Evolutionary conservation across 2,113 vertebrate species (phyloP), one percentile per base, ranked within the genome.

Genomic region (Siniperca chuatsi): DNA sequence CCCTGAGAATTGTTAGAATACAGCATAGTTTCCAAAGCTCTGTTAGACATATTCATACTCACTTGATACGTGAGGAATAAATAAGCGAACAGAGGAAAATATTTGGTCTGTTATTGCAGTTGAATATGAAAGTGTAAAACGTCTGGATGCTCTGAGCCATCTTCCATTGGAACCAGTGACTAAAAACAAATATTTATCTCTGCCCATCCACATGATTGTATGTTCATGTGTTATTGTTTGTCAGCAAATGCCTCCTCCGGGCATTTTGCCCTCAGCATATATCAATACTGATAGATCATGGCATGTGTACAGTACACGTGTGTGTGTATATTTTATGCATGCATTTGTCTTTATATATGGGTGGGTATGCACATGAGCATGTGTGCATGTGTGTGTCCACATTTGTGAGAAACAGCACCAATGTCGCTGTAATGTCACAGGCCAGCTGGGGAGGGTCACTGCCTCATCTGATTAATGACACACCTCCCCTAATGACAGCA

Each of bases 401-500:
- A 25, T 77, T 20, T 33, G 69, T 81, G 83, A 94, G 89, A 94
- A 84, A 92, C 79, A 81, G 78, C 69, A 84, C 81, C 86, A 89
- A 88, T 90, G 90, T 91, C 62, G 15, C 69, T 80, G 75, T 89
- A 87, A 92, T 92, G 93, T 93, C 94, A 94, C 76, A 84, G 78
- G 82, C 44, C 48, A 82, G 67, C 61, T 72, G 89, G 86, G 93
- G 62, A 76, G 85, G 87, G 81, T 84, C 92, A 70, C 67, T 3
- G 67, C 80, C 82, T 61, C 44, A 75, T 82, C 70, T 95, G 94
- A 96, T 95, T 93, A 94, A 96, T 94, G 89, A 86, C 69, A 65
- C 72, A 35, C 50, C 78, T 25, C 83, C 65, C 35, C 33, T 89
- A 83, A 92, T 89, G 90, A 94, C 91, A 84, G 60, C 87, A 70